A percentile compares a stretch with the other conserved stretches of the same genome.
Evolutionary conservation across 2,797 vertebrate species (phyloP).

Genomic region (Pseudochaenichthys georgianus): DNA sequence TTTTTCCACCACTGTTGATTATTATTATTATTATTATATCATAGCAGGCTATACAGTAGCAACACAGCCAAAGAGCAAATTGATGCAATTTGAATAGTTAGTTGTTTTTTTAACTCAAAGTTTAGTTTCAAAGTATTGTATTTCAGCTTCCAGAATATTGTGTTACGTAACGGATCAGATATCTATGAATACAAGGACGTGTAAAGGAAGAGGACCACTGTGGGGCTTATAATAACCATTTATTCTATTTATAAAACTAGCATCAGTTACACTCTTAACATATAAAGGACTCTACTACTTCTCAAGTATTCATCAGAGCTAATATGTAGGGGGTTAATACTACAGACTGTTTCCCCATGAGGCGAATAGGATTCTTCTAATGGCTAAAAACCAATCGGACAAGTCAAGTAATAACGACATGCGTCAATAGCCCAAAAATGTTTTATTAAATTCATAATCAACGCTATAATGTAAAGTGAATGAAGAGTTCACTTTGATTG

Average conservation of each 20-base stretch:
- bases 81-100: background rate
- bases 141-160: background rate
- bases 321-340: background rate
- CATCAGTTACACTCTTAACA: constrained; percentile 30
- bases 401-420: constrained; percentile 28
- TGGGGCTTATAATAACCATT: constrained; percentile 11
- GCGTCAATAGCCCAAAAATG: constrained; percentile 58
- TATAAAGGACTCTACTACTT: constrained; percentile 11
- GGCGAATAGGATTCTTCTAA: background rate
- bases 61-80: background rate
- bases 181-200: constrained; percentile 36
- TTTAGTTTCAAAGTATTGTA: background rate
- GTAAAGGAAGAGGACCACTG: constrained; percentile 13
- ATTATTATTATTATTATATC: background rate
- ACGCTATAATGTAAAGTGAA: constrained; percentile 58
- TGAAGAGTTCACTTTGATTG: constrained; percentile 49
- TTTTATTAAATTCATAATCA: constrained; percentile 77
- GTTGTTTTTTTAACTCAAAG: too few species aligned
- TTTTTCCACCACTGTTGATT: background rate
- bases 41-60: background rate
- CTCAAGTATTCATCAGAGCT: background rate
- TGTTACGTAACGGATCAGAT: constrained; percentile 9
- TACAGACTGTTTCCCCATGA: background rate
- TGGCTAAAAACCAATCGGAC: background rate
- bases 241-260: constrained; percentile 30